Percentiles rank a stretch among this genome's conserved stretches.
Conservation (phyloP, 2,888 invertebrate species). For the Drosophila anomelani region DNA sequence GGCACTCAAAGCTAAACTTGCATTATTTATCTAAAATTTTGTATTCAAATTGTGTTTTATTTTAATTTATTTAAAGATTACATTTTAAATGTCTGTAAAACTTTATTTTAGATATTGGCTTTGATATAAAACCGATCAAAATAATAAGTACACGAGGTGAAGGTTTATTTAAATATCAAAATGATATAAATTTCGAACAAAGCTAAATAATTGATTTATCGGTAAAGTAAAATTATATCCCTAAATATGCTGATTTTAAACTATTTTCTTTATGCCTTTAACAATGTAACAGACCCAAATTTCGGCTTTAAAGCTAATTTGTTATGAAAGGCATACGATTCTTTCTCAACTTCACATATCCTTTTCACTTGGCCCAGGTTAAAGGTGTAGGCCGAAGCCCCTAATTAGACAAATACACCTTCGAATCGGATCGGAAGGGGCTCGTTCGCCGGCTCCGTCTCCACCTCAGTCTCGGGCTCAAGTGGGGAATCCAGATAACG, state of each 20-base stretch:
- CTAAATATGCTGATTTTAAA: not conserved
- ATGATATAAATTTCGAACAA: not conserved
- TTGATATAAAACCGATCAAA: too few relatives aligned
- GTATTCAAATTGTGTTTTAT: too few relatives aligned
- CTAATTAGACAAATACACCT: slow-evolving; percentile 22
- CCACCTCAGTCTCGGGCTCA: slow-evolving; percentile 50
- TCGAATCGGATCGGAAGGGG: slow-evolving; percentile 46
- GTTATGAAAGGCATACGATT: not conserved
- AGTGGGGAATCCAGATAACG: slow-evolving; percentile 77
- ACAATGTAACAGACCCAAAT: too few relatives aligned
- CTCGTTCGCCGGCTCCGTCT: slow-evolving; percentile 13
- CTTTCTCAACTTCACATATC: not conserved
- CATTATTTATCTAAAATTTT: too few relatives aligned
- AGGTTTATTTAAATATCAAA: not conserved
- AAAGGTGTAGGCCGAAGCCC: not conserved
- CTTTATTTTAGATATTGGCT: not conserved
- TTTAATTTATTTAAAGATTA: too few relatives aligned
- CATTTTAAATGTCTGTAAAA: not conserved
- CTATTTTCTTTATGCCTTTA: not conserved
- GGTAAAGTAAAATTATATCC: not conserved
- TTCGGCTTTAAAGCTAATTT: not conserved
- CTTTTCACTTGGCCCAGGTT: not conserved
- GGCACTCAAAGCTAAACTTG: too few relatives aligned
- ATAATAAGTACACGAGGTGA: too few relatives aligned
- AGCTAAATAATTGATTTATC: not conserved